Conservation (phyloP, 2,113 vertebrate genomes). For the Tiliqua scincoides region DNA sequence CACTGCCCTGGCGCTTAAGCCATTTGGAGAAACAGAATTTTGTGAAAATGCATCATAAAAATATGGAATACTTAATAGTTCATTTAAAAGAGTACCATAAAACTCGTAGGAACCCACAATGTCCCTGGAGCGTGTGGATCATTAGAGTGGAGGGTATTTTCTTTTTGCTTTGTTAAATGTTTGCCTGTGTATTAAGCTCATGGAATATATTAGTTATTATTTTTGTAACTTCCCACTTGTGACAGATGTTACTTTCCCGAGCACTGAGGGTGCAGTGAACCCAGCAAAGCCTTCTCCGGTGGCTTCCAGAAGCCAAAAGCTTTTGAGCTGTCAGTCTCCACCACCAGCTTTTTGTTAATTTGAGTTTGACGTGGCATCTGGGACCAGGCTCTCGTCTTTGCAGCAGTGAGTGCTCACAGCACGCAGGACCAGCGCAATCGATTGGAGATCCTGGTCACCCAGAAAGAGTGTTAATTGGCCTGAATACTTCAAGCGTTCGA, state of each 20-base stretch:
- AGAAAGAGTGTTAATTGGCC: slow-evolving; percentile 72
- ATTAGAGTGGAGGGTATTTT: slow-evolving; percentile 2
- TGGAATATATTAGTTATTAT: slow-evolving; percentile 36
- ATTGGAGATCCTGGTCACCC: slow-evolving; percentile 62
- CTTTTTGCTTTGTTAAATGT: slow-evolving; percentile 35
- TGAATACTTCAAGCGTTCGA: slow-evolving; percentile 60
- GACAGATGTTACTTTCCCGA: slow-evolving; percentile 62
- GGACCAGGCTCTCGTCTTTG: slow-evolving; percentile 35
- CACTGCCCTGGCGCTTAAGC: background rate
- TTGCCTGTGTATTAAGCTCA: slow-evolving; percentile 27
- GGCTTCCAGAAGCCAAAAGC: slow-evolving; percentile 53
- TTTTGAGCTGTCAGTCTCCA: slow-evolving; percentile 54
- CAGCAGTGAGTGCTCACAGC: slow-evolving; percentile 65
- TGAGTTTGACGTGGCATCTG: slow-evolving; percentile 55
- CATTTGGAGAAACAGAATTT: background rate
- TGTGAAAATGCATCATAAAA: background rate
- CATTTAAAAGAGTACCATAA: slow-evolving; percentile 20
- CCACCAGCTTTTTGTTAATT: slow-evolving; percentile 67
- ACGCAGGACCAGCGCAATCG: slow-evolving; percentile 62
- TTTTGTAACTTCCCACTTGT: slow-evolving; percentile 49
- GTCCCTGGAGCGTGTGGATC: background rate
- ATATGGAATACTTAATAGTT: slow-evolving; percentile 5
- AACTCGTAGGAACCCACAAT: background rate
- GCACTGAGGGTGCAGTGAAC: slow-evolving; percentile 37
- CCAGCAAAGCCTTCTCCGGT: slow-evolving; percentile 49